phyloP scores from a whole-genome alignment of 2,797 vertebrate genomes.

The Agapornis canus region DNA sequence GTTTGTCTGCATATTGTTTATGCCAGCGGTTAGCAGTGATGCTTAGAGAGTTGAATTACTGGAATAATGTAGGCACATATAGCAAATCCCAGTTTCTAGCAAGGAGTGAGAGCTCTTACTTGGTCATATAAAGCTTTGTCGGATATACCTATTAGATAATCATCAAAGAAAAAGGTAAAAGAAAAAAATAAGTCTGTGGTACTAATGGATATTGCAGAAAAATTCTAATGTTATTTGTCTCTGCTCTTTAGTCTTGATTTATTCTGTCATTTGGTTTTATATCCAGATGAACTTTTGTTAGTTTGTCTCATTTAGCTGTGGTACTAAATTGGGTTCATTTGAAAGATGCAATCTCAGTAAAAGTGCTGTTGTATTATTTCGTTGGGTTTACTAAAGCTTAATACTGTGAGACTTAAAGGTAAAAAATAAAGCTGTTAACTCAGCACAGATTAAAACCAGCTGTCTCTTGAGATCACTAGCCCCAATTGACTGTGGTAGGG shows the following conservation, averaged over 20 bases:
- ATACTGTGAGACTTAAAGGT: not conserved
- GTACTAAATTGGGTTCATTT: not conserved
- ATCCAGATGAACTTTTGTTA: not conserved
- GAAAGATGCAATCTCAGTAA: not conserved
- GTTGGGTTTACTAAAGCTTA: not conserved
- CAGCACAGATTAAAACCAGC: constrained; percentile 39
- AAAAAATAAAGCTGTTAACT: constrained; percentile 35
- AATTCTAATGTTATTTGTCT: not conserved
- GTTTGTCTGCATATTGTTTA: not conserved
- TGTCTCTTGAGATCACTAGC: constrained; percentile 34
- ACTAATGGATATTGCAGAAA: not conserved
- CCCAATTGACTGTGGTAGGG: constrained; percentile 21
- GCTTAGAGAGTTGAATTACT: not conserved
- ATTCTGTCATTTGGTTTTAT: not conserved
- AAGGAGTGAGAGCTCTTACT: not conserved
- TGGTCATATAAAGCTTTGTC: not conserved
- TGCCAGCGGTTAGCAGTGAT: not conserved
- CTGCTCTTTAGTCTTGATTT: not conserved
- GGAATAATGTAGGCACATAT: not conserved
- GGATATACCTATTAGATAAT: not conserved
- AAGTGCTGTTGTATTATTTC: not conserved
- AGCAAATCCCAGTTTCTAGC: not conserved
- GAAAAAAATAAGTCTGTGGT: not conserved
- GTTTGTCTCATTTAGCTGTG: not conserved
- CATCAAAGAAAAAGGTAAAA: not conserved